Evolutionary conservation across 2,888 invertebrate species (phyloP).

Genomic region (Sipha maydis): DNA sequence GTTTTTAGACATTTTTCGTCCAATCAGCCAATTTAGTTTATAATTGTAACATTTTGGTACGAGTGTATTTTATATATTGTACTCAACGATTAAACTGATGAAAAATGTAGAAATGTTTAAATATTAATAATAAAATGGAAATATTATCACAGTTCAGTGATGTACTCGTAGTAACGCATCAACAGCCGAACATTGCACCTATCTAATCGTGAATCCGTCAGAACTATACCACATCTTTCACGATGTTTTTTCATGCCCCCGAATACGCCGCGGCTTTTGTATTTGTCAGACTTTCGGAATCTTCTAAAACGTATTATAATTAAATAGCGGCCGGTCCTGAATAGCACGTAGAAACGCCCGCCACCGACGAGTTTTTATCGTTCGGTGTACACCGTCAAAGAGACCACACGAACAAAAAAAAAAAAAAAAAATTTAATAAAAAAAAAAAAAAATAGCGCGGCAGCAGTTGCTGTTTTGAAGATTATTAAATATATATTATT

Average conservation of each 20-base stretch:
- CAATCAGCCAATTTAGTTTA: background rate
- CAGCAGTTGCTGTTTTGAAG: background rate
- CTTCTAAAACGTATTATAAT: background rate
- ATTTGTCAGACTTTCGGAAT: background rate
- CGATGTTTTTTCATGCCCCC: too few relatives aligned
- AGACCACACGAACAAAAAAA: background rate
- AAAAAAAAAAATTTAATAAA: too few relatives aligned
- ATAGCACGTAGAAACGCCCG: background rate
- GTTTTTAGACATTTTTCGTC: background rate
- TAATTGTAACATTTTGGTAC: too few relatives aligned
- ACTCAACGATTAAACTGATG: too few relatives aligned
- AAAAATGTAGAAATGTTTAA: too few relatives aligned
- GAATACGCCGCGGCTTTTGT: background rate
- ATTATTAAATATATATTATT: constrained; percentile 15
- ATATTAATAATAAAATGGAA: too few relatives aligned
- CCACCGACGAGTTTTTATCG: background rate
- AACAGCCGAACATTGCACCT: too few relatives aligned
- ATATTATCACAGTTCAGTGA: too few relatives aligned
- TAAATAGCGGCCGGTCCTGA: background rate
- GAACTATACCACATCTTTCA: too few relatives aligned
- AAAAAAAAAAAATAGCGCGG: background rate
- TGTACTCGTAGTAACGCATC: too few relatives aligned
- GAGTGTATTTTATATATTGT: too few relatives aligned
- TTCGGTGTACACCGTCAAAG: background rate
- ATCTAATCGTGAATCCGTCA: too few relatives aligned